phyloP scores from a whole-genome alignment of 1,140 invertebrate genomes.

The Heliconius nattereri region DNA sequence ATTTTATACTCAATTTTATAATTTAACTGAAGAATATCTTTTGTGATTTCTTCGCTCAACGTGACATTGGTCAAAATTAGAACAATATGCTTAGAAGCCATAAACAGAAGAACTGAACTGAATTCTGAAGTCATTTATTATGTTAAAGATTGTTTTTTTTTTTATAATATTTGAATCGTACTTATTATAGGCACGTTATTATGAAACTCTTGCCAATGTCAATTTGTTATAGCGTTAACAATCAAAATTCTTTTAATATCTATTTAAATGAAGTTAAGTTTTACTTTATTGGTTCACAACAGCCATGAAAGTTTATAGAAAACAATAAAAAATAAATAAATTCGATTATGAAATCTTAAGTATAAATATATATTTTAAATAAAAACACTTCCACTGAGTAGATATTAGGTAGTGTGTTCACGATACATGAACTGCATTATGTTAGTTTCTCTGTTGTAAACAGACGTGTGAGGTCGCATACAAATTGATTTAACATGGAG shows the following conservation, averaged over 20 bases:
- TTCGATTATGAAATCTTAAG: not conserved
- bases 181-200: not conserved
- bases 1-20: not conserved
- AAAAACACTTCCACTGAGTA: not conserved
- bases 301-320: too few relatives aligned
- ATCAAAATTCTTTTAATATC: not conserved
- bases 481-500: conserved; percentile 47
- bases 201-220: not conserved
- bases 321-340: not conserved
- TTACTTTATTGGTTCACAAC: not conserved
- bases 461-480: conserved; percentile 55
- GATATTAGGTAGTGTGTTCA: not conserved
- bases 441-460: conserved; percentile 34
- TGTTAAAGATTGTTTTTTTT: not conserved
- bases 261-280: not conserved
- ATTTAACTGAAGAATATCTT: not conserved
- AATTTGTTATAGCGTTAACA: not conserved
- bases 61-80: not conserved
- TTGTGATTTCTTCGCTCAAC: not conserved
- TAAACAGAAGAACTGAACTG: conserved; percentile 7
- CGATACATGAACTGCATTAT: conserved; percentile 3
- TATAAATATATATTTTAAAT: not conserved
- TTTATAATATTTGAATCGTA: too few relatives aligned
- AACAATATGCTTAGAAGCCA: not conserved
- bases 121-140: not conserved